phyloP scores from a whole-genome alignment of 2,888 invertebrate species.

The Malachius bipustulatus region DNA sequence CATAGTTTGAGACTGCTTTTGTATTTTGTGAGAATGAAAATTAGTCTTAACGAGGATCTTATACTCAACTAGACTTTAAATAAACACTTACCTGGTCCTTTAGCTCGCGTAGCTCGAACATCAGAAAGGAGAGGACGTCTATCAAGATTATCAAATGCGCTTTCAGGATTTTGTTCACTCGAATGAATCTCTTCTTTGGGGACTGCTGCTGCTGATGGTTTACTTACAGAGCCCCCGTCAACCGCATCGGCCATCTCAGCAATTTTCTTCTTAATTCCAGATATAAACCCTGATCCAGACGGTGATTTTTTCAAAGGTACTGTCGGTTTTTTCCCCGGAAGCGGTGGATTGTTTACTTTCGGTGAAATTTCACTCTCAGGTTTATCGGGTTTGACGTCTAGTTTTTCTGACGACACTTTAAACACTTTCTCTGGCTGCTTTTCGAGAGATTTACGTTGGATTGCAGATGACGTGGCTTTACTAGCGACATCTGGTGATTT shows the following conservation, averaged over 20 bases:
- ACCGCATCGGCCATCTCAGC: constrained; percentile 35
- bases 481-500: constrained; percentile 11
- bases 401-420: constrained; percentile 10
- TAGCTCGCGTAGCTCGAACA: constrained; percentile 53
- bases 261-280: constrained; percentile 38
- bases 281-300: constrained; percentile 43
- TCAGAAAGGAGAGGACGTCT: constrained; percentile 50
- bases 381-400: constrained; percentile 30
- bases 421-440: too few species aligned
- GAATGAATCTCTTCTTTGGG: constrained; percentile 23
- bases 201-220: constrained; percentile 24
- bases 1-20: too few species aligned
- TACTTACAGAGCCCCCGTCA: constrained; percentile 41
- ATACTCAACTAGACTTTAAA: too few species aligned
- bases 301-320: constrained; percentile 59
- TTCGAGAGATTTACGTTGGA: constrained; percentile 42
- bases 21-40: too few species aligned
- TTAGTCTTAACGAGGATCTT: too few species aligned
- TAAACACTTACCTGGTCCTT: constrained; percentile 43
- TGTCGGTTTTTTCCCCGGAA: constrained; percentile 48
- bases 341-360: constrained; percentile 40
- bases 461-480: constrained; percentile 36
- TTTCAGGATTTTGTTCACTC: constrained; percentile 26
- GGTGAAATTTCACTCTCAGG: constrained; percentile 17
- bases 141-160: constrained; percentile 55